A percentile compares a stretch with the other conserved stretches of the same genome.
These are phyloP conservation scores for Urocynchramus pylzowi DNA, from an alignment of 2,113 vertebrate species.

Conservation along the genomic window DNA sequence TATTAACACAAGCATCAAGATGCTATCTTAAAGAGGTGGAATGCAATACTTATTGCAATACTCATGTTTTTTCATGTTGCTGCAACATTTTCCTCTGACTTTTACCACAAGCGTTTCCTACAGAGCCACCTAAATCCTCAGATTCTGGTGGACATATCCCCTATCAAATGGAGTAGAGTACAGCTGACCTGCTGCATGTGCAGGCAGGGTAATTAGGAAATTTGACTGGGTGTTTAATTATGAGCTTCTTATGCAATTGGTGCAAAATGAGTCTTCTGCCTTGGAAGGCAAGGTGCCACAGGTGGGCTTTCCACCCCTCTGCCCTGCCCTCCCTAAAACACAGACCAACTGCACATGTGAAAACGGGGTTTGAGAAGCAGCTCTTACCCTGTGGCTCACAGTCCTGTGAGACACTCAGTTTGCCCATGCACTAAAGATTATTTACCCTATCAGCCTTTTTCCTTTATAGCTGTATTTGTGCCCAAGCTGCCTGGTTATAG, in stretches of 20 bases:
- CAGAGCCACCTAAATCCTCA: not conserved
- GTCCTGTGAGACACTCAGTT: not conserved
- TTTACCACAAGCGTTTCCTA: not conserved
- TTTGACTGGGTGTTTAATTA: not conserved
- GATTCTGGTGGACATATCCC: no score
- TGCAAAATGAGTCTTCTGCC: not conserved
- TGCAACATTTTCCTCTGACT: not conserved
- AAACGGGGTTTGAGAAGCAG: not conserved
- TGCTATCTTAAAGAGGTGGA: not conserved
- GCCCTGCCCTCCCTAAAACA: not conserved
- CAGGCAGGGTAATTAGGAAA: not conserved
- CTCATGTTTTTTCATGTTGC: not conserved
- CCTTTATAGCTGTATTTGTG: not conserved
- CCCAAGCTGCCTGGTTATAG: not conserved
- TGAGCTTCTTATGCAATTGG: not conserved
- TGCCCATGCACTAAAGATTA: no score
- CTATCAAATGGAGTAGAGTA: not conserved
- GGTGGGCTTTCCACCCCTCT: not conserved
- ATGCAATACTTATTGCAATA: not conserved
- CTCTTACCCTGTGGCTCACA: fast-evolving
- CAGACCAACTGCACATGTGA: not conserved
- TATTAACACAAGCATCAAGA: not conserved
- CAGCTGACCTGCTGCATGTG: not conserved
- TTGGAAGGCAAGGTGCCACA: not conserved
- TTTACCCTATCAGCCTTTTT: not conserved